A percentile compares a stretch with the other conserved stretches of the same genome.
Conservation (phyloP, 2,888 invertebrate species). For the Erebia aethiops region DNA sequence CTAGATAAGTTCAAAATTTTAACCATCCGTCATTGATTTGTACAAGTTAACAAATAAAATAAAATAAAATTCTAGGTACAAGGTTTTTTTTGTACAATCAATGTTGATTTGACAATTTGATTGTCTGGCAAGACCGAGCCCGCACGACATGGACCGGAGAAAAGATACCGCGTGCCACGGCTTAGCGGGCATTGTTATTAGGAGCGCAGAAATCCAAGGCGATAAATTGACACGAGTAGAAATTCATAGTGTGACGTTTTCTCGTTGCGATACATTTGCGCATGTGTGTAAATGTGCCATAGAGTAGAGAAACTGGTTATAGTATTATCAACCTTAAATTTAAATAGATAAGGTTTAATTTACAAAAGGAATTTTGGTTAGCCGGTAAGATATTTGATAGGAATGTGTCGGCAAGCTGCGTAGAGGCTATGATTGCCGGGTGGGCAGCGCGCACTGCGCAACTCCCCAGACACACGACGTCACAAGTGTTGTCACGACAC, state of each 20-base stretch:
- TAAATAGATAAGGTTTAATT: conserved; percentile 43
- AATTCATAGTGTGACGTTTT: conserved; percentile 31
- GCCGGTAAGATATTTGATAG: conserved; percentile 47
- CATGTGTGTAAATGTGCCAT: conserved; percentile 26
- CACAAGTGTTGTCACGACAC: conserved; percentile 55
- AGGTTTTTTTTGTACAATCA: too few relatives aligned
- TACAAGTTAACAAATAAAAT: too few relatives aligned
- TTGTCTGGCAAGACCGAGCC: neutral
- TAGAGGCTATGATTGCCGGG: conserved; percentile 64
- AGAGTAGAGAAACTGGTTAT: neutral
- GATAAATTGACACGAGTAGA: conserved; percentile 38
- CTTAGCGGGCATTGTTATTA: conserved; percentile 73
- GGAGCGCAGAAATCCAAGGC: conserved; percentile 52
- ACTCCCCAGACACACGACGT: conserved; percentile 79
- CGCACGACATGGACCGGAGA: conserved; percentile 36
- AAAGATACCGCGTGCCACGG: conserved; percentile 76
- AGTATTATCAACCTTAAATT: conserved; percentile 12
- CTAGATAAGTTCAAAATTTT: too few relatives aligned
- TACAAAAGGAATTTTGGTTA: conserved; percentile 26
- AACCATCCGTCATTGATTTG: neutral
- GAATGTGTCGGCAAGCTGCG: conserved; percentile 58
- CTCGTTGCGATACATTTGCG: conserved; percentile 38
- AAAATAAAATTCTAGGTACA: too few relatives aligned
- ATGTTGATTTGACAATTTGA: neutral
- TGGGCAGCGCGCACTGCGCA: conserved; percentile 81